phyloP scores from a whole-genome alignment of 1,140 invertebrate genomes.

The Pteromalus puparum region DNA sequence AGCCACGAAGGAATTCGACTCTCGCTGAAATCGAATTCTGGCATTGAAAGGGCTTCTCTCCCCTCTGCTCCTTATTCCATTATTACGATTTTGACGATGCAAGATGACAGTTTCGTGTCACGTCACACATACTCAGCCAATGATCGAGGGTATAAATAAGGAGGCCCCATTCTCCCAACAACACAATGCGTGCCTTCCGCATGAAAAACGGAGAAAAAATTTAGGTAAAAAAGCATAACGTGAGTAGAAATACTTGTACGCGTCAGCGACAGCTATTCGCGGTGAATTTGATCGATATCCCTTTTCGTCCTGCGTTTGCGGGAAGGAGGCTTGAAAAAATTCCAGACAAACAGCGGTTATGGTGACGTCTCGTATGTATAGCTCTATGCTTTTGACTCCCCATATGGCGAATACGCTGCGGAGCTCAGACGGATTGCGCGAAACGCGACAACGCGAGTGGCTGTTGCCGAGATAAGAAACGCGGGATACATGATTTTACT shows the following conservation, averaged over 20 bases:
- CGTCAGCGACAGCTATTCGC: slow-evolving; percentile 67
- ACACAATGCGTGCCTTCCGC: too few species aligned
- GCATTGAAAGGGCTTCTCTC: slow-evolving; percentile 19
- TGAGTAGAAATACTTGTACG: slow-evolving; percentile 74
- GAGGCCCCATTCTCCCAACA: not conserved
- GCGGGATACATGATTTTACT: slow-evolving; percentile 71
- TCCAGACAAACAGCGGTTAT: slow-evolving; percentile 41
- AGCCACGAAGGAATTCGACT: not conserved
- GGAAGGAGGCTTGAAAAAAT: slow-evolving; percentile 29
- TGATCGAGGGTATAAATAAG: slow-evolving; percentile 42
- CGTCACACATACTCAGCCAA: not conserved
- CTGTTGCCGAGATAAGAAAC: slow-evolving; percentile 57
- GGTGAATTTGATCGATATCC: slow-evolving; percentile 72
- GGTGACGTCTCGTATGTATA: slow-evolving; percentile 2
- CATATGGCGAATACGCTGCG: slow-evolving; percentile 16
- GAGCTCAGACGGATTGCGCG: slow-evolving; percentile 37
- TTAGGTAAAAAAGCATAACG: slow-evolving; percentile 16
- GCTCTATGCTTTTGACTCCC: not conserved
- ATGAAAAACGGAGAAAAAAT: not conserved
- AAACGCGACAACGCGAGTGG: slow-evolving; percentile 55
- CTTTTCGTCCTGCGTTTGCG: not conserved
- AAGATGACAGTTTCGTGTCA: not conserved
- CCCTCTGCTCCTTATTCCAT: not conserved
- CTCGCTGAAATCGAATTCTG: slow-evolving; percentile 26
- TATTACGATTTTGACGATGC: slow-evolving; percentile 24